phyloP scores from a whole-genome alignment of 2,797 vertebrate genomes.

The Smutsia gigantea region DNA sequence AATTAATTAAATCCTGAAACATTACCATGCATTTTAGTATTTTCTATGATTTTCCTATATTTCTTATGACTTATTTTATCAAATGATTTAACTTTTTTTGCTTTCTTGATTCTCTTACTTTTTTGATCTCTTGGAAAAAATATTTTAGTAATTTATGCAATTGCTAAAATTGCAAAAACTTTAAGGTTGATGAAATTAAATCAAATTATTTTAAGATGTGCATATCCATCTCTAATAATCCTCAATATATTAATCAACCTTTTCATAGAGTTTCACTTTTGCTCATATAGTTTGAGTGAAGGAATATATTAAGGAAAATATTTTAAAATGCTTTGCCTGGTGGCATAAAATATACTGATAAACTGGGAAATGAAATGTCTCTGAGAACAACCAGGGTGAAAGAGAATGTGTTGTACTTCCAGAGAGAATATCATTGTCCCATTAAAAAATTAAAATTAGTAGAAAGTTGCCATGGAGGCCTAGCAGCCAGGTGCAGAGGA shows the following conservation, averaged over 20 bases:
- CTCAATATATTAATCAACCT: not conserved
- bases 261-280: not conserved
- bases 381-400: not conserved
- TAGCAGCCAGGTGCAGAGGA: not conserved
- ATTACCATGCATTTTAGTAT: not conserved
- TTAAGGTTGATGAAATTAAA: not conserved
- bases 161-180: not conserved
- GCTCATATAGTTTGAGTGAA: not conserved
- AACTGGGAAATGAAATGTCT: slow-evolving; percentile 31
- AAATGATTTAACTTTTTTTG: not conserved
- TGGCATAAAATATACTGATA: not conserved
- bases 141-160: not conserved
- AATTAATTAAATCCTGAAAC: not conserved
- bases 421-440: slow-evolving; percentile 43
- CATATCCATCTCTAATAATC: not conserved
- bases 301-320: not conserved
- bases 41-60: not conserved
- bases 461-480: not conserved
- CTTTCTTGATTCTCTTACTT: not conserved
- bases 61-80: not conserved
- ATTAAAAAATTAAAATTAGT: not conserved
- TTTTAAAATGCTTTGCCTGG: not conserved
- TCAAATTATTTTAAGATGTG: not conserved
- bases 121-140: not conserved
- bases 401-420: not conserved